These are phyloP conservation scores for Scomber japonicus DNA, from an alignment of 2,113 vertebrate genomes.

Conservation along the genomic window DNA sequence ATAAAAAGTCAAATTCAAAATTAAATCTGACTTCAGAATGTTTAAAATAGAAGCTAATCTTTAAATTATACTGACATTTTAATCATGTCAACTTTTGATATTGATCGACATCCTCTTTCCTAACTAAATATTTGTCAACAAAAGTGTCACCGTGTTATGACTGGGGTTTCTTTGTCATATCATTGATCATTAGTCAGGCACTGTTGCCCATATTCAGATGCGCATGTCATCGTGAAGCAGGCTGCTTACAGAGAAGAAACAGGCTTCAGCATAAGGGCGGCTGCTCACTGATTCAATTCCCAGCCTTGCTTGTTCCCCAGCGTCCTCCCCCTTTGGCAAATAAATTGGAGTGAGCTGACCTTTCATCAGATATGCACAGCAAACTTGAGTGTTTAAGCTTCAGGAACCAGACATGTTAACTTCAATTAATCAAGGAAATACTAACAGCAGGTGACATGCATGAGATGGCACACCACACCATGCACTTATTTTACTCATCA, in stretches of 20 bases:
- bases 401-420: constrained; percentile 63
- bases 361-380: constrained; percentile 64
- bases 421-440: constrained; percentile 66
- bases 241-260: constrained; percentile 55
- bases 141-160: constrained; percentile 30
- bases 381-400: constrained; percentile 62
- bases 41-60: too few relatives aligned
- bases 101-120: constrained; percentile 15
- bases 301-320: constrained; percentile 43
- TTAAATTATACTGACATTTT: too few relatives aligned
- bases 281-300: constrained; percentile 60
- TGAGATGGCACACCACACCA: constrained; percentile 50
- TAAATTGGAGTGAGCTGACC: constrained; percentile 73
- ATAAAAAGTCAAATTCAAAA: too few relatives aligned
- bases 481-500: constrained; percentile 55
- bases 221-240: constrained; percentile 11
- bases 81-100: neutral
- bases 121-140: constrained; percentile 34
- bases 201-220: constrained; percentile 19
- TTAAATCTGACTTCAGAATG: too few relatives aligned
- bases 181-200: constrained; percentile 59
- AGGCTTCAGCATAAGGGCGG: constrained; percentile 47
- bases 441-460: constrained; percentile 54
- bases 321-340: constrained; percentile 70
- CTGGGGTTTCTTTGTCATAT: constrained; percentile 48